Conservation (phyloP, 2,888 invertebrate species). For the Eupelmus urozonus region DNA sequence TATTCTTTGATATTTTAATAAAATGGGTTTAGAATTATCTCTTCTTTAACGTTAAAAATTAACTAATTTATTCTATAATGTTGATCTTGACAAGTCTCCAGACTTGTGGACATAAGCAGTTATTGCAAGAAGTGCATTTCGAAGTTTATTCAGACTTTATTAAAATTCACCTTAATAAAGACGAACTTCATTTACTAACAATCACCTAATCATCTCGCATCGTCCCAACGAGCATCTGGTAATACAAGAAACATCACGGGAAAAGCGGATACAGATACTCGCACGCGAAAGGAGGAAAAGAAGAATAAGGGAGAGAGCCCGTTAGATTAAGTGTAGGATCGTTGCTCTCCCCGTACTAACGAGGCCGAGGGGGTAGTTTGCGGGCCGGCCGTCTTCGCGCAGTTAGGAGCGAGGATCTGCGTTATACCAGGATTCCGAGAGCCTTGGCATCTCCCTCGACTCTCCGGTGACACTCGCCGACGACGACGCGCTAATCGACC, state of each 20-base stretch:
- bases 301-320: conserved; percentile 56
- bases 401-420: conserved; percentile 8
- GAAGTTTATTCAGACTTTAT: too few species aligned
- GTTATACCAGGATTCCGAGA: conserved; percentile 53
- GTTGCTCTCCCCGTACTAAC: conserved; percentile 64
- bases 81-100: too few species aligned
- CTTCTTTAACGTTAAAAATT: too few species aligned
- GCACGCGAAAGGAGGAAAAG: conserved; percentile 17
- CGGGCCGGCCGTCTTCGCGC: conserved; percentile 32
- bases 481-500: conserved; percentile 30
- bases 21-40: too few species aligned
- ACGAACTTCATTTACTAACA: too few species aligned
- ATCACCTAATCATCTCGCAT: too few species aligned
- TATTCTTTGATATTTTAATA: too few species aligned
- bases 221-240: too few species aligned
- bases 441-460: conserved; percentile 52
- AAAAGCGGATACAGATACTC: neutral
- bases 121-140: too few species aligned
- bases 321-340: conserved; percentile 68
- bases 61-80: too few species aligned
- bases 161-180: too few species aligned
- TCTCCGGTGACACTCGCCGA: neutral
- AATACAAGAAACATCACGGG: neutral
- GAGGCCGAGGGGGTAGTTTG: conserved; percentile 63
- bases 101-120: too few species aligned